Percentiles rank a stretch among this genome's conserved stretches.
phyloP scores from a whole-genome alignment of 1,140 invertebrate genomes.

The Fopius arisanus region DNA sequence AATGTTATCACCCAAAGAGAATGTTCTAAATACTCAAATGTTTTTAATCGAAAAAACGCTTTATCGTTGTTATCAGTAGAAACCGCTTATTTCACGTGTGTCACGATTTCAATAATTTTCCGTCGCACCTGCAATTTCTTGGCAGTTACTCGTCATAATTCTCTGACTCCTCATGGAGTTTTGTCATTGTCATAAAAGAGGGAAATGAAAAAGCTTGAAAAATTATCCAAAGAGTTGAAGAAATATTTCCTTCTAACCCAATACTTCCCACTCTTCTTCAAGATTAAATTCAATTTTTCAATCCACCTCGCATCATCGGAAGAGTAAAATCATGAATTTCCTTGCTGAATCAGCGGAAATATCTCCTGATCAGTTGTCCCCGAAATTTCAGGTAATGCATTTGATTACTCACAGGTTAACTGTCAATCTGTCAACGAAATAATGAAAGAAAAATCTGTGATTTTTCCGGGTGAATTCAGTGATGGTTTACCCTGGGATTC shows the following conservation, averaged over 20 bases:
- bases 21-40: constrained; percentile 17
- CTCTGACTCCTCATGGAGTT: background rate
- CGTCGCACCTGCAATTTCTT: background rate
- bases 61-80: constrained; percentile 30
- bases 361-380: background rate
- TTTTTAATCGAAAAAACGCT: constrained; percentile 27
- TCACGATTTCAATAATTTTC: background rate
- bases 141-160: background rate
- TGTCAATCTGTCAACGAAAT: background rate
- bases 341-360: background rate
- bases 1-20: no score
- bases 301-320: background rate
- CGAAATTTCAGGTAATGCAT: background rate
- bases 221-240: no score
- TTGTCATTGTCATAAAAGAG: background rate
- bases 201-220: no score
- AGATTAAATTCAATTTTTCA: background rate
- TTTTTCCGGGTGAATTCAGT: background rate
- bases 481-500: constrained; percentile 19
- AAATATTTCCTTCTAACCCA: background rate
- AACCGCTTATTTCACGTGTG: background rate
- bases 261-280: background rate
- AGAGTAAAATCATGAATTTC: background rate
- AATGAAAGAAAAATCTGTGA: background rate
- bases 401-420: background rate